These are phyloP conservation scores for Rutilus rutilus DNA, from an alignment of 2,113 vertebrate genomes.

Conservation along the genomic window DNA sequence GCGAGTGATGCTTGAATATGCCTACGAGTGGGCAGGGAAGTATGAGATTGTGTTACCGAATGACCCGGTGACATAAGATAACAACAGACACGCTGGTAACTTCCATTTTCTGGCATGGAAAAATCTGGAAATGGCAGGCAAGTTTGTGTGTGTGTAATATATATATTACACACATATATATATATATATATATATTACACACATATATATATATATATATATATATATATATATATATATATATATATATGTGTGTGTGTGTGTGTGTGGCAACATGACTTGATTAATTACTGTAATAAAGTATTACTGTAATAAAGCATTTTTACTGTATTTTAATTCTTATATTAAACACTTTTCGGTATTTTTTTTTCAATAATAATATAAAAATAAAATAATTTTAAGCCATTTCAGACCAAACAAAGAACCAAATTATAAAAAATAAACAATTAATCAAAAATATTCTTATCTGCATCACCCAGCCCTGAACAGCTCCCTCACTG, in stretches of 20 bases:
- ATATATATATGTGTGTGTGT: too few relatives aligned
- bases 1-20: slow-evolving; percentile 8
- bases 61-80: slow-evolving; percentile 12
- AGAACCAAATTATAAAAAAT: neutral
- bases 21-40: neutral
- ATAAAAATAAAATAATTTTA: too few relatives aligned
- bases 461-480: neutral
- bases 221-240: too few relatives aligned
- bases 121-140: neutral
- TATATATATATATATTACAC: too few relatives aligned
- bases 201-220: too few relatives aligned
- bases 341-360: neutral
- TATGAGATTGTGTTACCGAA: neutral
- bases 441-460: too few relatives aligned
- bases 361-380: too few relatives aligned
- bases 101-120: neutral
- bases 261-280: neutral
- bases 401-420: neutral
- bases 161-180: too few relatives aligned
- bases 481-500: neutral
- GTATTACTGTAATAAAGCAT: neutral
- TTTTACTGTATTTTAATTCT: neutral
- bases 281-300: neutral
- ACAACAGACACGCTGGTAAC: neutral
- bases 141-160: too few relatives aligned